phyloP scores from a whole-genome alignment of 2,113 vertebrate genomes.

The Eubucco bourcierii region DNA sequence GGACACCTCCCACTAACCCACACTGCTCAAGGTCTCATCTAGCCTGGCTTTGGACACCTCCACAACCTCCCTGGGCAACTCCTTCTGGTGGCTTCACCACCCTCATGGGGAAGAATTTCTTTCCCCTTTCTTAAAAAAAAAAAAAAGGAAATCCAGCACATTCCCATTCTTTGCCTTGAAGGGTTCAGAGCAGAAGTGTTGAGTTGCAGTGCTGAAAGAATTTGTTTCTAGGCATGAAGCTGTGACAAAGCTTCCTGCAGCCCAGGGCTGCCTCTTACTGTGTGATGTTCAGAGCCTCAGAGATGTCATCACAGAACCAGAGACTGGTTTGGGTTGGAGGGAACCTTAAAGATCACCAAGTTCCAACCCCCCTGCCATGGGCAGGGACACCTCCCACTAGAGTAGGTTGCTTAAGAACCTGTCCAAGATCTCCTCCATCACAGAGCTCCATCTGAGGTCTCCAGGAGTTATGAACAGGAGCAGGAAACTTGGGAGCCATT shows the following conservation, averaged over 20 bases:
- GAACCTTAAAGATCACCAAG: too few species aligned
- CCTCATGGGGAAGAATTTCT: not conserved
- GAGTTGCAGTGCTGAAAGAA: not conserved
- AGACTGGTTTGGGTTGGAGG: not conserved
- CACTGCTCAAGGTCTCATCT: too few species aligned
- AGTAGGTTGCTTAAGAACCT: too few species aligned
- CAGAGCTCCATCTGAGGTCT: not conserved
- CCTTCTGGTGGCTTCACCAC: too few species aligned
- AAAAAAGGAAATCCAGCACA: not conserved
- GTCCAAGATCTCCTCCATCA: too few species aligned
- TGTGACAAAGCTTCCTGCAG: not conserved
- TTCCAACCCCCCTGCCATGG: too few species aligned
- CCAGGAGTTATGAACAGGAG: not conserved
- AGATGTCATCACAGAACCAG: too few species aligned
- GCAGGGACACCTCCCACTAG: too few species aligned
- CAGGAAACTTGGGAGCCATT: not conserved
- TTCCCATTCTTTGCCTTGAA: not conserved
- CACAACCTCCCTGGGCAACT: too few species aligned
- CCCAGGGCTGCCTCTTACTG: rapidly evolving
- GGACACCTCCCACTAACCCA: too few species aligned
- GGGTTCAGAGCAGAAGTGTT: not conserved
- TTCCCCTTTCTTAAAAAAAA: not conserved
- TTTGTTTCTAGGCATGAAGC: too few species aligned
- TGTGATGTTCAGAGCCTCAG: not conserved
- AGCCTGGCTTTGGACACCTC: too few species aligned